Base-by-base conservation (phyloP, 2,113 vertebrate genomes). In the Thalassoma bifasciatum region DNA sequence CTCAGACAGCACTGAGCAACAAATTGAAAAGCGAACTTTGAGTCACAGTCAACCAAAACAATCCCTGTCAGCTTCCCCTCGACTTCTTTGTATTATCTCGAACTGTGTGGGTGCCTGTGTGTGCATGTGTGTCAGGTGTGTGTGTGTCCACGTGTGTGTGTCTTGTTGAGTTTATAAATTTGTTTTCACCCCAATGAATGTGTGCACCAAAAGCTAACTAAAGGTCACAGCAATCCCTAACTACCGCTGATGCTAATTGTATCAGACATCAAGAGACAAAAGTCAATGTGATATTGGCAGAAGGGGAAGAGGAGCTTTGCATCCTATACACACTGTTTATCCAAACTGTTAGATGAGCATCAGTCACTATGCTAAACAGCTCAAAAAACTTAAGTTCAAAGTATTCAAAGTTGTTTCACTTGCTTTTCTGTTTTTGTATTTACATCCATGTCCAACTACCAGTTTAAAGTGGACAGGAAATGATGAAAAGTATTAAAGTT, bases 31-130 rank as follows among this genome's bases (percentile, higher is more conserved):
- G 40, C 70, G 50, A 21, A 40, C 37, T 53, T 69, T 6, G 46
- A 72, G 54, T 64, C 54, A 51, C 19, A 65, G 17, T 53, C 2
- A 1, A 56, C 30, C 24, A n/a, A 49, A 79, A 60, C 47, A 56
- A 57, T 66, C 58, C n/a, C n/a, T 64, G 62, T 68, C 70, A 52
- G 50, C 36, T 54, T 64, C 46, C n/a, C 56, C 44, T 53, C 26
- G 1, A 23, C 49, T 36, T 10, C 21, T 42, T n/a, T 67, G 42
- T 46, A 51, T 62, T 66, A 46, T 53, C 34, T 30, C 1, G 1
- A 38, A 37, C 47, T 58, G 60, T 79, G 79, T 30, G 58, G 14
- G 60, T 34, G 63, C 49, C 40, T 11, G 16, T 23, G 7, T 19
- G 36, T 21, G 4, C 12, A 6, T 66, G 8, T 30, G 30, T 30